These are phyloP conservation scores for Conger conger DNA, from an alignment of 2,113 vertebrate genomes.

Conservation along the genomic window DNA sequence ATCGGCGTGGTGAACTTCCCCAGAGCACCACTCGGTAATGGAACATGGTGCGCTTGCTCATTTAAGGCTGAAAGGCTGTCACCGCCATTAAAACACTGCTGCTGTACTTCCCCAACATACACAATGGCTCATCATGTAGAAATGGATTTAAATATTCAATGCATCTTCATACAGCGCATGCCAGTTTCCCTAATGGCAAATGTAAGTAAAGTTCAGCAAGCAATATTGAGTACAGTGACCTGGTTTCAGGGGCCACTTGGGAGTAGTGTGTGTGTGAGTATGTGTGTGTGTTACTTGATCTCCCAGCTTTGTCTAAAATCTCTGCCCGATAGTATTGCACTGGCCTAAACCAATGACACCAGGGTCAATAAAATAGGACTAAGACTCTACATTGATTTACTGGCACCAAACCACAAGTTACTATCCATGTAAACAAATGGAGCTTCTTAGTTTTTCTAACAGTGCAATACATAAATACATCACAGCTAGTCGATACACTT, in stretches of 20 bases:
- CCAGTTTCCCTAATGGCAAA: constrained; percentile 12
- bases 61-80: not conserved
- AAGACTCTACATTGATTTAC: too few species aligned
- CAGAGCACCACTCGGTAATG: not conserved
- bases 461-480: too few species aligned
- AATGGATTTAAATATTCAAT: not conserved
- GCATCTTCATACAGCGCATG: not conserved
- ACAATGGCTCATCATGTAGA: not conserved
- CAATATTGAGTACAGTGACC: constrained; percentile 9
- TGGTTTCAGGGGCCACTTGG: constrained; percentile 4
- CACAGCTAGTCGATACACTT: too few species aligned
- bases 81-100: not conserved
- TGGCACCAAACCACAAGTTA: too few species aligned
- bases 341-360: too few species aligned
- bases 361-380: too few species aligned
- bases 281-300: too few species aligned
- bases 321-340: too few species aligned
- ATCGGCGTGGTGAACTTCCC: not conserved
- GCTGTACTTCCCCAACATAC: not conserved
- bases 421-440: too few species aligned
- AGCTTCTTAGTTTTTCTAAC: too few species aligned
- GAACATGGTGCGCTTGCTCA: not conserved
- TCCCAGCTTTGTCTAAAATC: too few species aligned
- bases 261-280: not conserved
- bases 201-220: not conserved